Evolutionary conservation across 1,140 invertebrate genomes (phyloP), one percentile per base, ranked within the genome.

Genomic region (Leptoteleia sp.): DNA sequence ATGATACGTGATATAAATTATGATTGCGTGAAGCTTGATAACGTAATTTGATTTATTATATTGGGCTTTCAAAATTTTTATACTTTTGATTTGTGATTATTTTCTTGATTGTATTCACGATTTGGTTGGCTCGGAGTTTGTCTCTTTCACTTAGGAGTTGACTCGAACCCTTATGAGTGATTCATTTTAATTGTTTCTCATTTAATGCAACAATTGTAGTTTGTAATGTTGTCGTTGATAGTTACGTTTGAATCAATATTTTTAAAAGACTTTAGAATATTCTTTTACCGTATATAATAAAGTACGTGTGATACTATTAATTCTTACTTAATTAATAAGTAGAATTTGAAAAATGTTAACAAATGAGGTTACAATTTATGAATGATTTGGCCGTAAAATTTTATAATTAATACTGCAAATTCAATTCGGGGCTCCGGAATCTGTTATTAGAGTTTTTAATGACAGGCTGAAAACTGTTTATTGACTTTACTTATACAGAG

Each of bases 21-120:
- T 62, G 31, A 48, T 33, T 33, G 42, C 9, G 0, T n/a, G 25
- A 31, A 3, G 17, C 12, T 19, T 29, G 57, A 48, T 48, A 48
- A 62, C 11, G 19, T 38, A 40, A 40, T 40, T 4, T 40, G 16
- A 17, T 48, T 37, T 62, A 62, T 62, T 33, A 27, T 62, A 48
- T 45, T 13, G 3, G 7, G 11, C 6, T 45, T 45, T 22, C n/a
- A 61, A 42, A 45, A n/a, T n/a, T 22, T 43, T 22, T 45, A 8
- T 29, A 35, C 5, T 61, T 61, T 35, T 9, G 22, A 13, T 62
- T 62, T n/a, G n/a, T 62, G 7, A 62, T 62, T 48, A 48, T 62
- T 48, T 55, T 37, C n/a, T 52, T 38, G 7, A 25, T 52, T 12
- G 17, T 52, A 52, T 38, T 12, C 47, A 12, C 9, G 47, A 35